phyloP scores from a whole-genome alignment of 2,888 invertebrate species.

The Aelia acuminata region DNA sequence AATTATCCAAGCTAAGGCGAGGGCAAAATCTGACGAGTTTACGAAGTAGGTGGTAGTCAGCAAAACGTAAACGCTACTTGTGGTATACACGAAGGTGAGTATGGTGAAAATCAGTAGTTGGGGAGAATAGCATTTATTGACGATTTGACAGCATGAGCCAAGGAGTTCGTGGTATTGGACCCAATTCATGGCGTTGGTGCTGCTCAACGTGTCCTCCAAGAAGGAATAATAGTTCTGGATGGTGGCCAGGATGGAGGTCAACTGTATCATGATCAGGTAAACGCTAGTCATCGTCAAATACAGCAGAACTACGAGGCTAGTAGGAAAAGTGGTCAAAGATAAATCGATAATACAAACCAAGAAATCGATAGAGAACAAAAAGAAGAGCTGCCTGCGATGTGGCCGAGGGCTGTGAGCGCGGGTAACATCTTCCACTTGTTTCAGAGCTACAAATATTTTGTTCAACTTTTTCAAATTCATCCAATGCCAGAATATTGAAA shows the following conservation, averaged over 20 bases:
- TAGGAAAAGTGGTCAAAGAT: too few relatives aligned
- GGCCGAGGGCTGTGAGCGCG: too few relatives aligned
- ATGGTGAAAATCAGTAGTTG: slow-evolving; percentile 8
- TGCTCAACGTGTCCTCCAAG: neutral
- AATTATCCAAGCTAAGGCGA: neutral
- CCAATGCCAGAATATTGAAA: neutral
- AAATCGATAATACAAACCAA: neutral
- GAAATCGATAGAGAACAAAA: neutral
- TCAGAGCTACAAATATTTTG: neutral
- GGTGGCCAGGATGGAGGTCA: neutral
- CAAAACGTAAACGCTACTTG: neutral
- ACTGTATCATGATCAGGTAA: neutral
- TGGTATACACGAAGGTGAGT: neutral
- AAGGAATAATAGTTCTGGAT: neutral
- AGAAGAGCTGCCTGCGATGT: neutral
- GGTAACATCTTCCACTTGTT: neutral
- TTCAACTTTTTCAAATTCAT: neutral
- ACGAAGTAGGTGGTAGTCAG: neutral
- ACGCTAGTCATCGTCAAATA: neutral
- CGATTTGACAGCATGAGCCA: neutral
- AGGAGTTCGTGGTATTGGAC: slow-evolving; percentile 4
- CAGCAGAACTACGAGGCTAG: neutral
- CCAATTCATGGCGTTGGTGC: neutral
- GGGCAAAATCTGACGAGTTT: neutral
- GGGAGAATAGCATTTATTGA: slow-evolving; percentile 25